Evolutionary conservation across 2,797 vertebrate genomes (phyloP).

Genomic region (Salmo trutta): DNA sequence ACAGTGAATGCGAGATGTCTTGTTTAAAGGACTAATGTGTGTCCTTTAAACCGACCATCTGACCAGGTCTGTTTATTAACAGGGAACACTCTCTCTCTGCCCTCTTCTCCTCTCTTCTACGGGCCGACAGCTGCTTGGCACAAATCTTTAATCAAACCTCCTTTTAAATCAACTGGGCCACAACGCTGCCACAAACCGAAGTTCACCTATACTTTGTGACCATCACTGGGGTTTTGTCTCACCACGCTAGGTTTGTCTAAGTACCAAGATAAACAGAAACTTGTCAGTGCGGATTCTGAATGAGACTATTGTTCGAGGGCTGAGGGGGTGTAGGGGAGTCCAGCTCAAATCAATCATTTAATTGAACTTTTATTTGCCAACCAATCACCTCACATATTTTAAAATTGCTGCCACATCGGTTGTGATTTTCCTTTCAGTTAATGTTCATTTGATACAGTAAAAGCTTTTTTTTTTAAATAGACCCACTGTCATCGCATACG

Average conservation of each 20-base stretch:
- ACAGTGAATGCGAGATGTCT: background rate
- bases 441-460: background rate
- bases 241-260: background rate
- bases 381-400: slow-evolving; percentile 1
- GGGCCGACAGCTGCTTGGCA: slow-evolving; percentile 5
- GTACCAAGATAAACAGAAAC: background rate
- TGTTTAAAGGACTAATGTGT: slow-evolving; percentile 3
- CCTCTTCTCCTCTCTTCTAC: background rate
- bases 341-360: background rate
- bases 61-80: slow-evolving; percentile 7
- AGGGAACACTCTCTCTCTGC: background rate
- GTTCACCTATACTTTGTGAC: background rate
- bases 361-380: background rate
- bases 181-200: background rate
- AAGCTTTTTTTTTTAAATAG: background rate
- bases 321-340: background rate
- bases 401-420: slow-evolving; percentile 1
- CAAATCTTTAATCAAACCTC: slow-evolving; percentile 14
- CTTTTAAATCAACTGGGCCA: background rate
- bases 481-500: background rate
- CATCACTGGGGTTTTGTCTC: background rate
- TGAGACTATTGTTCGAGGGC: background rate
- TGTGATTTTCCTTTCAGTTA: background rate
- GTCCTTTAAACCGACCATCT: background rate
- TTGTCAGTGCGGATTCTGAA: background rate